These are phyloP conservation scores for Carposina sasakii DNA, from an alignment of 1,140 invertebrate genomes.

Conservation along the genomic window DNA sequence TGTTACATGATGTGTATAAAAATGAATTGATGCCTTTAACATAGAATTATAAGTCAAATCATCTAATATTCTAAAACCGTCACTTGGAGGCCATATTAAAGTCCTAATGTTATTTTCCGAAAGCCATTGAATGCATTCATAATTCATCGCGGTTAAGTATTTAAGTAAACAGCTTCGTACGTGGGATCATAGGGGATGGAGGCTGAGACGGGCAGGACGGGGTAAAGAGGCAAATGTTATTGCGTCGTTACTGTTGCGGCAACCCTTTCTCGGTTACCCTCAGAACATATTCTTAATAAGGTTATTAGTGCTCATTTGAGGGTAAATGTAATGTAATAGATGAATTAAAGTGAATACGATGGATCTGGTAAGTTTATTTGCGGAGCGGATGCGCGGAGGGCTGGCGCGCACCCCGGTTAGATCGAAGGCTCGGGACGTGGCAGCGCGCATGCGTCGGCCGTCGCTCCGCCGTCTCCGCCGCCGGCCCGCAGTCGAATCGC, in stretches of 20 bases:
- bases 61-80: background rate
- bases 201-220: background rate
- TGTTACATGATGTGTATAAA: too few relatives aligned
- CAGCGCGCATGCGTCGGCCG: constrained; percentile 46
- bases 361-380: constrained; percentile 61
- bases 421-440: constrained; percentile 52
- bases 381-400: constrained; percentile 43
- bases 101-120: constrained; percentile 1
- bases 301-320: too few relatives aligned
- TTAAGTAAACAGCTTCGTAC: constrained; percentile 22
- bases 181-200: constrained; percentile 1
- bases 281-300: too few relatives aligned
- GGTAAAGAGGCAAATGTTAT: too few relatives aligned
- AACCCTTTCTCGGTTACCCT: too few relatives aligned
- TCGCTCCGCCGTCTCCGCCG: constrained; percentile 38
- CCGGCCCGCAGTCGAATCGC: constrained; percentile 61
- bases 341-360: too few relatives aligned
- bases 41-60: too few relatives aligned
- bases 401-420: constrained; percentile 47
- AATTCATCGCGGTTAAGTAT: constrained; percentile 20
- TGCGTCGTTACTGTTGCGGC: too few relatives aligned
- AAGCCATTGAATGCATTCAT: constrained; percentile 17
- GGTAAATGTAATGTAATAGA: too few relatives aligned
- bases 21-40: too few relatives aligned
- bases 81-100: background rate